A percentile compares a stretch with the other conserved stretches of the same genome.
phyloP scores from a whole-genome alignment of 2,888 invertebrate genomes.

The Heliothis peltigera region DNA sequence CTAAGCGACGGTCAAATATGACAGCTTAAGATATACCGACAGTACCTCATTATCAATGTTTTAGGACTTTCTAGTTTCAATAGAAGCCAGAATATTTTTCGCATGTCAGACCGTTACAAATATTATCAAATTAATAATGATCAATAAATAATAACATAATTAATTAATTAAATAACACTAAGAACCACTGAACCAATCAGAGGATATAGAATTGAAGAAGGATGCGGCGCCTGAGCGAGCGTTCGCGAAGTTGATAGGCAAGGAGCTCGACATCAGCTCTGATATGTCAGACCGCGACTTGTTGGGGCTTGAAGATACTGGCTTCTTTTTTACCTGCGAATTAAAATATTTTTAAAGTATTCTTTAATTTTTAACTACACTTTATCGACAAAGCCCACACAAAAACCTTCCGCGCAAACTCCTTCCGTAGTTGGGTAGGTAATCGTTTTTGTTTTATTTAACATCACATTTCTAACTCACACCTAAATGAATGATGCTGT shows the following conservation, averaged over 20 bases:
- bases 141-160: not conserved
- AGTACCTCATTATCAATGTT: no score
- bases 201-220: constrained; percentile 95
- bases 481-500: not conserved
- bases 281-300: constrained; percentile 79
- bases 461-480: not conserved
- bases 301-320: constrained; percentile 75
- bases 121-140: not conserved
- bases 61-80: no score
- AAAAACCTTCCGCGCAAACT: no score
- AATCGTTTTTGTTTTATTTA: no score
- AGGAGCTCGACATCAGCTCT: constrained; percentile 80
- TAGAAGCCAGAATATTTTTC: not conserved
- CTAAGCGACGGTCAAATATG: not conserved
- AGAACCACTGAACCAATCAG: constrained; percentile 94
- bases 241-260: constrained; percentile 87
- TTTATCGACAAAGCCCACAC: no score
- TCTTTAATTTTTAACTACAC: no score
- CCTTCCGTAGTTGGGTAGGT: no score
- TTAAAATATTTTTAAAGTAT: not conserved
- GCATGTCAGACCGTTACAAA: not conserved
- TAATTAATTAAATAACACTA: constrained; percentile 43
- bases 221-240: constrained; percentile 94
- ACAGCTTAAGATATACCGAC: no score
- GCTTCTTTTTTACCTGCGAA: constrained; percentile 86